Percentiles rank a stretch among this genome's conserved stretches.
phyloP scores from a whole-genome alignment of 2,888 invertebrate genomes.

The Tetanocera ferruginea region DNA sequence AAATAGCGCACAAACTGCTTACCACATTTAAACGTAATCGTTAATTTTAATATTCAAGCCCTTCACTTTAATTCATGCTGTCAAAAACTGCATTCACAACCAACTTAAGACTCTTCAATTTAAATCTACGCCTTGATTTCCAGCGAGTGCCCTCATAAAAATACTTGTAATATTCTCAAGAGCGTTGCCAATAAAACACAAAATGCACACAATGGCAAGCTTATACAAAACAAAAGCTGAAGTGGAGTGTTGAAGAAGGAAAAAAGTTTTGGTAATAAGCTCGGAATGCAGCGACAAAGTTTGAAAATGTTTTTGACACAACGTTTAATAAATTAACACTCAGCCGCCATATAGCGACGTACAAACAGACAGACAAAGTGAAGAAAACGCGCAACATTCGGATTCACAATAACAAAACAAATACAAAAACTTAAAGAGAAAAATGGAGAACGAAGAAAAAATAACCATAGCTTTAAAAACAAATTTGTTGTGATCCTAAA shows the following conservation, averaged over 20 bases:
- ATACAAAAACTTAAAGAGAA: no score
- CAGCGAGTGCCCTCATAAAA: no score
- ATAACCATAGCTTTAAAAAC: neutral
- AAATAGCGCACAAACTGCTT: no score
- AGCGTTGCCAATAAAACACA: neutral
- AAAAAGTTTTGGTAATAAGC: neutral
- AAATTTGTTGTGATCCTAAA: neutral
- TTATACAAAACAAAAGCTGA: neutral
- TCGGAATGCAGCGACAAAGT: neutral
- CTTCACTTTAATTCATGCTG: no score
- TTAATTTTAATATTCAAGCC: no score
- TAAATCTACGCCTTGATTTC: no score
- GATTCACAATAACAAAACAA: slow-evolving; percentile 8
- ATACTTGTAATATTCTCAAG: no score
- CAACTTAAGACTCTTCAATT: no score
- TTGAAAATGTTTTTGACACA: slow-evolving; percentile 7
- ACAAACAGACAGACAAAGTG: slow-evolving; percentile 10
- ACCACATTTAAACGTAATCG: no score
- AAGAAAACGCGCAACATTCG: neutral
- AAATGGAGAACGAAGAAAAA: no score
- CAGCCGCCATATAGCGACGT: neutral
- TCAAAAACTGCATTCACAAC: no score
- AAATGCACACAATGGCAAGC: neutral
- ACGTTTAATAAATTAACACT: slow-evolving; percentile 15
- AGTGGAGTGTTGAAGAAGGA: neutral